Evolutionary conservation across 2,797 vertebrate species (phyloP).

Genomic region (Hydrocynus forskahlii): DNA sequence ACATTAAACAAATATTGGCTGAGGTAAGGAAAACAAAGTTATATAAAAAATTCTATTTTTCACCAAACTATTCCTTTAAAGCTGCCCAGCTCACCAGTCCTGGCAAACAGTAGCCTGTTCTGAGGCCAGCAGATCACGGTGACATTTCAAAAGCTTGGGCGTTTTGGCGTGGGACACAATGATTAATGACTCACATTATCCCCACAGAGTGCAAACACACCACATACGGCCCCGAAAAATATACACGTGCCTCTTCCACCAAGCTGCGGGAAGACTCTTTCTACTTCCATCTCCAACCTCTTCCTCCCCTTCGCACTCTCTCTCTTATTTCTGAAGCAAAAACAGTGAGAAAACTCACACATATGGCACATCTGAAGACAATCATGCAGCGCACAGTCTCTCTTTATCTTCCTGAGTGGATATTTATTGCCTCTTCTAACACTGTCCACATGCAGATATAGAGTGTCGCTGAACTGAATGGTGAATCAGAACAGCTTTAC

Average conservation of each 20-base stretch:
- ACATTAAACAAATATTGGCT: not conserved
- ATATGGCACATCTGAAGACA: conserved; percentile 58
- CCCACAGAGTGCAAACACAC: conserved; percentile 62
- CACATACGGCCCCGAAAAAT: conserved; percentile 55
- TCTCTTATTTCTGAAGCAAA: conserved; percentile 11
- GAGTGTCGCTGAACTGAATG: conserved; percentile 19
- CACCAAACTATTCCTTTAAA: conserved; percentile 10
- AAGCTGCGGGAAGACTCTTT: conserved; percentile 43
- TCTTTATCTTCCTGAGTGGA: conserved; percentile 53
- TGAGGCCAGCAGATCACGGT: conserved; percentile 40
- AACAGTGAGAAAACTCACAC: conserved; percentile 56
- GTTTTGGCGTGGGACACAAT: conserved; percentile 73
- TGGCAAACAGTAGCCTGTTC: conserved; percentile 67
- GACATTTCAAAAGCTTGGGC: conserved; percentile 63
- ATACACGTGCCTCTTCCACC: conserved; percentile 50
- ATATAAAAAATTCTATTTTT: not conserved
- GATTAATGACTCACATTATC: conserved; percentile 83
- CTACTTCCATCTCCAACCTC: conserved; percentile 11
- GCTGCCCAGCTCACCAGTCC: conserved; percentile 58
- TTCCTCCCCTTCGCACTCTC: not conserved
- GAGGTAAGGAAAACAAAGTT: not conserved
- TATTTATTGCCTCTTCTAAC: conserved; percentile 55
- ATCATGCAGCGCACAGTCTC: conserved; percentile 48
- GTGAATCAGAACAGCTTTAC: not conserved
- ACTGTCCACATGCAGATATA: conserved; percentile 26